phyloP scores from a whole-genome alignment of 2,797 vertebrate species.

The Characodon lateralis region DNA sequence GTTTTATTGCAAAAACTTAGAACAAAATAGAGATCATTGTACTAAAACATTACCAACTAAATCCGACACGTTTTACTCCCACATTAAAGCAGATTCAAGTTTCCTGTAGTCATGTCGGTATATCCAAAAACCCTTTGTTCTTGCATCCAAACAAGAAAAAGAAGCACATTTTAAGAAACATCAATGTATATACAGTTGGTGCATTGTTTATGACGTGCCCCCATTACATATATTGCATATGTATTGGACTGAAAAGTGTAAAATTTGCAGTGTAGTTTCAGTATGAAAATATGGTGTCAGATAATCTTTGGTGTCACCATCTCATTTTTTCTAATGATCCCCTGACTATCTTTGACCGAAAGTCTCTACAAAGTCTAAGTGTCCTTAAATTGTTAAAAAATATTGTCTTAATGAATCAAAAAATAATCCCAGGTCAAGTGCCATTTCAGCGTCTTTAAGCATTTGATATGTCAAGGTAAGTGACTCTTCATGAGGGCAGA shows the following conservation, averaged over 20 bases:
- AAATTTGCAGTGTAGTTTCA: no score
- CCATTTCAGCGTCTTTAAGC: not conserved
- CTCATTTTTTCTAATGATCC: not conserved
- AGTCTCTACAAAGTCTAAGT: not conserved
- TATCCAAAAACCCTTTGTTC: not conserved
- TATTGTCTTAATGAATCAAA: not conserved
- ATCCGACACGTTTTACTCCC: not conserved
- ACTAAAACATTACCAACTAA: not conserved
- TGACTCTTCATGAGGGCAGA: not conserved
- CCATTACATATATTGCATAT: no score
- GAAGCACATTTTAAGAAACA: not conserved
- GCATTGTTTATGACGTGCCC: no score
- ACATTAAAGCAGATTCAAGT: not conserved
- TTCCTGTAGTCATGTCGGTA: not conserved
- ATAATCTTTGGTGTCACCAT: not conserved
- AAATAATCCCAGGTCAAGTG: not conserved
- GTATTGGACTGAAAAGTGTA: no score
- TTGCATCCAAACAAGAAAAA: not conserved
- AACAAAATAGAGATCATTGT: not conserved
- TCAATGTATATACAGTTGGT: not conserved
- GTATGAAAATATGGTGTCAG: not conserved
- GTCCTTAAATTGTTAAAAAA: not conserved
- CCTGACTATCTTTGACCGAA: no score
- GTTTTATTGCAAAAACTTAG: not conserved
- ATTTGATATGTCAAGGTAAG: not conserved